A percentile compares a stretch with the other conserved stretches of the same genome.
These are phyloP conservation scores for Philotrypesis tridentata DNA, from an alignment of 1,140 invertebrate genomes.

Conservation along the genomic window DNA sequence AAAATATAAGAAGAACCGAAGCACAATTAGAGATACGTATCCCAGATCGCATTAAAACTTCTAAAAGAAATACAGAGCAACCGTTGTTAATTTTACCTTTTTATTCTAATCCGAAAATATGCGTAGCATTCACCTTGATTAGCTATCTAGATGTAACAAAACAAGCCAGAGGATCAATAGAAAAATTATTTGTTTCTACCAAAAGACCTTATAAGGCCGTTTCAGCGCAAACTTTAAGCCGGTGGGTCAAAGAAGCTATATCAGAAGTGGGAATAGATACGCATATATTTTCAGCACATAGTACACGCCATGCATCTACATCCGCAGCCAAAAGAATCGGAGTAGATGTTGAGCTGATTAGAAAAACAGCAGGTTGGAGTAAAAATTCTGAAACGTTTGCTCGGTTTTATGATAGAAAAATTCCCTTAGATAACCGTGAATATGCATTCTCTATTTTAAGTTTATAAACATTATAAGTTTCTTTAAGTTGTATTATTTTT, in stretches of 20 bases:
- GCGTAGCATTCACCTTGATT: background rate
- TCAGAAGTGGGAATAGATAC: background rate
- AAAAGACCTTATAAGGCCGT: background rate
- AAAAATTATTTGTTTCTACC: background rate
- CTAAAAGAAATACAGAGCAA: background rate
- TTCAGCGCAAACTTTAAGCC: background rate
- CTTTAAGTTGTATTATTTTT: no score
- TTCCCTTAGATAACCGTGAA: background rate
- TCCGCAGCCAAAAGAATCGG: background rate
- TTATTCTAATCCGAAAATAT: background rate
- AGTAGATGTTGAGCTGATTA: background rate
- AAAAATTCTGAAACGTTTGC: slow-evolving; percentile 1
- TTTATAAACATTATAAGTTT: background rate
- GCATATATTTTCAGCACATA: background rate
- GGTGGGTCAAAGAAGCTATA: background rate
- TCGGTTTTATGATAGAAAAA: background rate
- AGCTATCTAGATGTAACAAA: slow-evolving; percentile 1
- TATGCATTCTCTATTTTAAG: background rate
- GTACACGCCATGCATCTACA: slow-evolving; percentile 5
- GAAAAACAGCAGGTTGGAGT: slow-evolving; percentile 18
- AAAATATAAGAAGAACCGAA: background rate
- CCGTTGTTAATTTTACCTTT: slow-evolving; percentile 9
- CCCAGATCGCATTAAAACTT: slow-evolving; percentile 6
- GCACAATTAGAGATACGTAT: background rate
- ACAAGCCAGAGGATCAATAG: background rate